Evolutionary conservation across 1,140 invertebrate species (phyloP).

Genomic region (Lutraria rhynchaena): DNA sequence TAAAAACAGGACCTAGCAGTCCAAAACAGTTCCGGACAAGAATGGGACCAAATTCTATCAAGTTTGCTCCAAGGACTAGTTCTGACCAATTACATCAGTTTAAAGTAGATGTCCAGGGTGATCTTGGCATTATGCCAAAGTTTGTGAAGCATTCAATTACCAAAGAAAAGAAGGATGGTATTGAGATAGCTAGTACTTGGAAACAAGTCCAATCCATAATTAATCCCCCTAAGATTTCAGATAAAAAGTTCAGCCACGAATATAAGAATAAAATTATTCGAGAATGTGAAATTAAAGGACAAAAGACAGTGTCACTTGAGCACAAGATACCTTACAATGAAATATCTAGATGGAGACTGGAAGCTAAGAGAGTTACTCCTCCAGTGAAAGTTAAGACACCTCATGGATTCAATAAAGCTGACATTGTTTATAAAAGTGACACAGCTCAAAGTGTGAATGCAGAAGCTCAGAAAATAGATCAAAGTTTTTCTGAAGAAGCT

Average conservation of each 20-base stretch:
- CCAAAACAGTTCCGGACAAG: conserved; percentile 19
- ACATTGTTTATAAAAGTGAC: background rate
- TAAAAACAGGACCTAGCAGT: background rate
- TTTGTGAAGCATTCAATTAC: conserved; percentile 15
- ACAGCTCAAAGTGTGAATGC: background rate
- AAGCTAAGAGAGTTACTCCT: conserved; percentile 16
- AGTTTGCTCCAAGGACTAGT: conserved; percentile 1
- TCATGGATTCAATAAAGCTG: background rate
- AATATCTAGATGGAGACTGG: conserved; percentile 51
- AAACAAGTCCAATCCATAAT: conserved; percentile 54
- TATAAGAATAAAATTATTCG: conserved; percentile 39
- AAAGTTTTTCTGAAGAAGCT: background rate
- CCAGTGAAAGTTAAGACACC: background rate
- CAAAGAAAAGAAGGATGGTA: background rate
- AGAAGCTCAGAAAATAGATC: background rate
- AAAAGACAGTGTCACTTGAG: conserved; percentile 38
- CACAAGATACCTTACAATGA: conserved; percentile 51
- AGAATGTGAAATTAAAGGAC: conserved; percentile 44
- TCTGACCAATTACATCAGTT: conserved; percentile 10
- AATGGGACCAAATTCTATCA: conserved; percentile 49
- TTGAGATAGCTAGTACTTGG: conserved; percentile 57
- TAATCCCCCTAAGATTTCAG: conserved; percentile 16
- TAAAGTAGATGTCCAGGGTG: conserved; percentile 44
- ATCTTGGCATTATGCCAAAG: conserved; percentile 53
- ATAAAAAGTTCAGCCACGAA: conserved; percentile 45